Conservation (phyloP, 2,888 invertebrate species). For the Sisyra terminalis region DNA sequence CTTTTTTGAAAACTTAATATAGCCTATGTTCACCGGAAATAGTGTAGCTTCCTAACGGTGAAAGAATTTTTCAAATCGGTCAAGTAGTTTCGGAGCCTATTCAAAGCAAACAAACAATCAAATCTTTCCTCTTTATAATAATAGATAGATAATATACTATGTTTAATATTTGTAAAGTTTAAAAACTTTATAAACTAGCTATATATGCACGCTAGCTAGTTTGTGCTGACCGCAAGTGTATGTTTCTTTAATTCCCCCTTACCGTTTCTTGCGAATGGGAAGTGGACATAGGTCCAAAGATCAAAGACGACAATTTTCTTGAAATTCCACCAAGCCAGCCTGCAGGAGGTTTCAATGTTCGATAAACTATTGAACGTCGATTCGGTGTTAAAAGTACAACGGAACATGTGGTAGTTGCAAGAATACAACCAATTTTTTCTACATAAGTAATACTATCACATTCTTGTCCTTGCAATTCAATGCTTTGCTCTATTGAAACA, state of each 20-base stretch:
- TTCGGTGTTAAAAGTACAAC: conserved; percentile 51
- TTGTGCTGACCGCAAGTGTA: background rate
- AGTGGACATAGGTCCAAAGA: conserved; percentile 55
- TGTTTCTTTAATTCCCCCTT: conserved; percentile 22
- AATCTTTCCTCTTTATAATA: too few relatives aligned
- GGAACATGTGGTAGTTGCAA: conserved; percentile 85
- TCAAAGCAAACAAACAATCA: too few relatives aligned
- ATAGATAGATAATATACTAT: too few relatives aligned
- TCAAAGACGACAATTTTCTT: conserved; percentile 59
- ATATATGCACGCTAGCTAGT: background rate
- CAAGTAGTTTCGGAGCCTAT: too few relatives aligned
- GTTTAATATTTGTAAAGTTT: background rate
- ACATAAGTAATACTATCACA: conserved; percentile 57
- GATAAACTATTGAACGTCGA: conserved; percentile 48
- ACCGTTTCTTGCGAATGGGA: conserved; percentile 46
- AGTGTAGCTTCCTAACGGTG: too few relatives aligned
- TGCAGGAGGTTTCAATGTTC: conserved; percentile 52
- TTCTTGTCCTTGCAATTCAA: conserved; percentile 78
- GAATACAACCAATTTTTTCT: conserved; percentile 56
- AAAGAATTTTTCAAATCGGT: too few relatives aligned
- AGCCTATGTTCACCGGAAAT: too few relatives aligned
- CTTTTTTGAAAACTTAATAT: too few relatives aligned
- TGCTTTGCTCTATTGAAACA: conserved; percentile 65
- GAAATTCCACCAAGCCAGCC: conserved; percentile 82
- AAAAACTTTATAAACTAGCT: background rate